A percentile compares a stretch with the other conserved stretches of the same genome.
Conservation (phyloP, 1,140 invertebrate genomes). For the Hormaphis cornu region DNA sequence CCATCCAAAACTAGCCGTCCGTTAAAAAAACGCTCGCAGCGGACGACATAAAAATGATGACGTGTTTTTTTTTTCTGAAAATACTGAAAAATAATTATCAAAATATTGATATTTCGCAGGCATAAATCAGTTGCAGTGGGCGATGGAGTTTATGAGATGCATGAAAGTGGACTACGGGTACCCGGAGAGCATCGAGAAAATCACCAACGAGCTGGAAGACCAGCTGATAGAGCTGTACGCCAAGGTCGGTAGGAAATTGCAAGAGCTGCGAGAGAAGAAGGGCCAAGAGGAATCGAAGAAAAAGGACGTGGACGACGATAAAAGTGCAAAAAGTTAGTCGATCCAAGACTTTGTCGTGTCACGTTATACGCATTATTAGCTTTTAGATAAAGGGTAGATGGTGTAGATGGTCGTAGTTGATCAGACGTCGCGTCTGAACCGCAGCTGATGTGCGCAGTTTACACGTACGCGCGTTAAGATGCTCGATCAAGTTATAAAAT, state of each 20-base stretch:
- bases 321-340: background rate
- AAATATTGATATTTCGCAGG: too few relatives aligned
- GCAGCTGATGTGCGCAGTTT: too few relatives aligned
- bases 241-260: background rate
- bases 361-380: too few relatives aligned
- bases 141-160: conserved; percentile 8
- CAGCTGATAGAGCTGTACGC: background rate
- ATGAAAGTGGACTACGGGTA: conserved; percentile 13
- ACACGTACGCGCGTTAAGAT: too few relatives aligned
- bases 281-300: background rate
- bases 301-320: background rate
- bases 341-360: too few relatives aligned
- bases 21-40: background rate
- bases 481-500: too few relatives aligned
- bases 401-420: too few relatives aligned
- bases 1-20: too few relatives aligned
- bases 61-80: too few relatives aligned
- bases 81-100: too few relatives aligned
- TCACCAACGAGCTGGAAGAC: background rate
- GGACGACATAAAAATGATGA: background rate
- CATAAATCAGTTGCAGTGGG: conserved; percentile 10
- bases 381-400: too few relatives aligned
- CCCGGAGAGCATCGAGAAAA: background rate
- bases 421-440: too few relatives aligned
- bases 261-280: background rate